Evolutionary conservation across 2,113 vertebrate species (phyloP), one percentile per base, ranked within the genome.

Genomic region (Albula glossodonta): DNA sequence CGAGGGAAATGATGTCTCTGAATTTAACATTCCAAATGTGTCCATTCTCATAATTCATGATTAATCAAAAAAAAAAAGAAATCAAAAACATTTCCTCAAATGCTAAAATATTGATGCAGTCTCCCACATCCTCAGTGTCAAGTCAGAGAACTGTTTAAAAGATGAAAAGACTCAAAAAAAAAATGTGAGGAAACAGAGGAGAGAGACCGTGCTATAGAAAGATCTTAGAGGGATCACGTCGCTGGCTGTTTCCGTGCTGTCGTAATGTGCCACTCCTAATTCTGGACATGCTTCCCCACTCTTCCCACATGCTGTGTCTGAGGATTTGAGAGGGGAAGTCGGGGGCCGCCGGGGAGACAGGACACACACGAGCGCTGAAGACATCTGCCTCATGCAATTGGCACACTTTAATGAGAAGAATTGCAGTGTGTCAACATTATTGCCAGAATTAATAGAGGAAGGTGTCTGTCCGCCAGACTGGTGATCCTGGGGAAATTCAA

Each of bases 1-100:
- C 7, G 8, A 74, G n/a, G 25, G 70, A 74, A 74, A 74, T 52
- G 50, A 81, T 81, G 19, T 52, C 51, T 81, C 49, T 50, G 48
- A 81, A 81, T 81, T 51, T 81, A 17, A 81, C 80, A 51, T 81
- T 81, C 80, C 19, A 81, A 81, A 51, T 81, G 80, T 81, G 80
- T 17, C 50, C 22, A 17, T 9, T 2, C 80, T 51, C 50, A 81
- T 81, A 51, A 81, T 81, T 81, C 41, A 81, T 81, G 80, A 81
- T 52, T 81, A 51, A 81, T 81, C 51, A 51, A 15, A 81, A 70
- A 70, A 70, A 17, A 22, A 2, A 70, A n/a, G n/a, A 15, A 3
- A 60, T 7, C 4, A 70, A 15, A 3, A 60, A n/a, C 4, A 5
- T n/a, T 22, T n/a, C 63, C 22, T n/a, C 63, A 70, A 5, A n/a